Evolutionary conservation across 2,888 invertebrate species (phyloP).

Genomic region (Andrena hattorfiana): DNA sequence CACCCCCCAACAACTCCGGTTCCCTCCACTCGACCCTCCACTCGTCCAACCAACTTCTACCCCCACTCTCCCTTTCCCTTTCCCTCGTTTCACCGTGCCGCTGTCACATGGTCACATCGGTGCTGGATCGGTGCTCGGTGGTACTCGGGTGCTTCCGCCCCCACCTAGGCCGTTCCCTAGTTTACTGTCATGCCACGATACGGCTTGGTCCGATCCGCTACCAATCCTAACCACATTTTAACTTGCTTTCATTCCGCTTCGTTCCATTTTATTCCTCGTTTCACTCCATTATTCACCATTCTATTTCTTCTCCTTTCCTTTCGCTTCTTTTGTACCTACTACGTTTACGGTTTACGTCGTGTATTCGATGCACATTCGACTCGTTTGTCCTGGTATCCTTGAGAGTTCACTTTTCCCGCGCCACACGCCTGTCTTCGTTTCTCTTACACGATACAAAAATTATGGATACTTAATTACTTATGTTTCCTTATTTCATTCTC

Average conservation of each 20-base stretch:
- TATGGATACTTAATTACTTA: too few species aligned
- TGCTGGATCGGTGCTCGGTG: conserved; percentile 3
- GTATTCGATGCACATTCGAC: too few species aligned
- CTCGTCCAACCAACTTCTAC: not conserved
- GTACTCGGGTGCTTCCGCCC: conserved; percentile 1
- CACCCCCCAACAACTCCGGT: conserved; percentile 14
- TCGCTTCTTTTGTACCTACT: not conserved
- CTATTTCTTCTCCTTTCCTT: not conserved
- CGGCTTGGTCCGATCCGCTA: conserved; percentile 30
- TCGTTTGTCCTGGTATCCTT: too few species aligned
- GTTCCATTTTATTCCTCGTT: not conserved
- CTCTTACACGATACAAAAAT: too few species aligned
- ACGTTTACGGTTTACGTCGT: not conserved
- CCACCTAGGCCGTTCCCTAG: not conserved
- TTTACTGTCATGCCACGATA: conserved; percentile 13
- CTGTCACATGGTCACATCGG: not conserved
- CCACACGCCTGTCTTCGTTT: too few species aligned
- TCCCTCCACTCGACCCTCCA: not conserved
- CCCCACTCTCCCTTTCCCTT: not conserved
- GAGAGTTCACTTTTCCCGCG: too few species aligned
- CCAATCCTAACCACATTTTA: conserved; percentile 34
- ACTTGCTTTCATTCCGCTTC: conserved; percentile 17
- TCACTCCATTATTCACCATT: not conserved
- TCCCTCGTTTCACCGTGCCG: conserved; percentile 14
- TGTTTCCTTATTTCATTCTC: too few species aligned